Base-by-base conservation (phyloP, 2,888 invertebrate genomes). In the Cataglyphis rosenhaueri region DNA sequence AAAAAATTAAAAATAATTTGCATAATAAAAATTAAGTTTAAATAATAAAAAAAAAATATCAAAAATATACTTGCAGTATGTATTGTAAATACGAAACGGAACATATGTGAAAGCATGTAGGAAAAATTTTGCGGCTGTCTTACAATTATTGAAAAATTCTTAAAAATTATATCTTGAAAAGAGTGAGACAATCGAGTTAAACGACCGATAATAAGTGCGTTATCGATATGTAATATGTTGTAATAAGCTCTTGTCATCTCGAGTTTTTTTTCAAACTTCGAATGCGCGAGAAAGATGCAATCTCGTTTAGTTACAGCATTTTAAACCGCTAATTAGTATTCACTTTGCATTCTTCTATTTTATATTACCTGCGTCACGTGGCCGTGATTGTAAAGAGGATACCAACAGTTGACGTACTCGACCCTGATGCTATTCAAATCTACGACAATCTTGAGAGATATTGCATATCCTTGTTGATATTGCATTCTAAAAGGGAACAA, bases 301-400 rank as follows among this genome's bases (percentile, higher is more conserved):
- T 25, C 15, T 44, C n/a, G 29, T 62, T 25, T 5, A 18, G 8
- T 21, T 29, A 8, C n/a, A 62, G 1, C 8, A 38, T 68, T 29
- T 70, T 3, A 18, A 38, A 41, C 18, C 32, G 38, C 6, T 55
- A 66, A 86, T 86, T 82, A 59, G 18, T 15, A 79, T 85, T 83
- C 88, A 41, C 41, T 57, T 44, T 18, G 66, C 25, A 61, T 59
- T 2, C 61, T 9, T 21, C 4, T 35, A 10, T 55, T 66, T 68
- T 35, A 41, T 41, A 61, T 73, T 66, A 59, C 32, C 83, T 74
- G 70, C 83, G 81, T 85, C 83, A 81, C n/a, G 44, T n/a, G 38
- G 10, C 82, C 59, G 21, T 84, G 78, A 71, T 5, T 6, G n/a
- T n/a, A 38, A 64, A 44, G 15, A 55, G 5, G 1, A 75, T 6